Evolutionary conservation across 2,113 vertebrate species (phyloP), one percentile per base, ranked within the genome.

Genomic region (Bubo scandiacus): DNA sequence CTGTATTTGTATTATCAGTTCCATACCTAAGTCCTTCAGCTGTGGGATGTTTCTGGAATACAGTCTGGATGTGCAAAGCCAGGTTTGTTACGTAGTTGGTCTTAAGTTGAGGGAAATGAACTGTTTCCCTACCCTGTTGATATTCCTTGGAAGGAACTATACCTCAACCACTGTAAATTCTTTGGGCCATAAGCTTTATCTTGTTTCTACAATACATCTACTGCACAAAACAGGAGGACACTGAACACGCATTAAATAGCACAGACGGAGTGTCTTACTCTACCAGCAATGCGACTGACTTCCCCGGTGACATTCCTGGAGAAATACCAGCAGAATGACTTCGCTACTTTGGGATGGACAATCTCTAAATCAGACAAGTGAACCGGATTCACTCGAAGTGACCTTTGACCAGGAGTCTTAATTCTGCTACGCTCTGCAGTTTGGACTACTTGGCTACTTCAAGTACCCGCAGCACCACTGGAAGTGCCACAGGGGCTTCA

Each of bases 261-360:
- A 11, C 0, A 5, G 49, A 54, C 8, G 43, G 43, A 83, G 54
- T 4, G 3, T 29, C 57, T 45, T 14, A 12, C 1, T 65, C 54
- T 45, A 11, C 29, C 23, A 34, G n/a, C 25, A 71, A n/a, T 0
- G 0, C 9, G 12, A 45, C 15, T 36, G 34, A n/a, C 32, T 6
- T 19, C 63, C 36, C 63, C n/a, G 58, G 18, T 36, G 65, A n/a
- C 40, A 6, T 7, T 47, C 30, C 45, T 26, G 18, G 62, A 62
- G 26, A 5, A 15, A 34, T 3, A 54, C 18, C 54, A 45, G 72
- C 27, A 63, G 34, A 70, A 43, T 4, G 36, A 40, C 26, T 18
- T 73, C 21, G 11, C n/a, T 15, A 14, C 38, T 42, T 51, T 55
- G 45, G 26, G 43, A 62, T 10, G n/a, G 55, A 47, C 43, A 55